Evolutionary conservation across 1,140 invertebrate species (phyloP).

Genomic region (Neodiprion lecontei): DNA sequence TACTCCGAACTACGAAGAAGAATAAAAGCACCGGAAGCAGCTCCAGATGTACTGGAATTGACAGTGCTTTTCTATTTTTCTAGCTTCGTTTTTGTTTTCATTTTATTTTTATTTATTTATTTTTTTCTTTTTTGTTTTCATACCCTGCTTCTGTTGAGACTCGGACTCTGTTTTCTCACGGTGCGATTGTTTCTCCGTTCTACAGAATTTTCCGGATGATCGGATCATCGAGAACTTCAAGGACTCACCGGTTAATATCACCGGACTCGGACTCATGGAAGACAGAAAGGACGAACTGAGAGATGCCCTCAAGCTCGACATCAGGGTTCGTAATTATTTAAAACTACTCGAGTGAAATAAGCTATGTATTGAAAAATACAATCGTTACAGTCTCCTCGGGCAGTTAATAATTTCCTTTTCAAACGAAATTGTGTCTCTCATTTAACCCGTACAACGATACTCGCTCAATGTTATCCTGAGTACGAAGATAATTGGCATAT

Average conservation of each 20-base stretch:
- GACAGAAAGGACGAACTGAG: background rate
- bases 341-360: background rate
- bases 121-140: background rate
- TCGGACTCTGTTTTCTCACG: too few relatives aligned
- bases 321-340: constrained; percentile 1
- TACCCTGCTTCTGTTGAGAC: background rate
- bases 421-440: too few relatives aligned
- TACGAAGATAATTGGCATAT: background rate
- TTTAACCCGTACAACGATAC: too few relatives aligned
- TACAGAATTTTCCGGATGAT: background rate
- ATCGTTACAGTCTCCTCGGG: background rate
- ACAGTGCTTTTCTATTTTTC: background rate
- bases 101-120: too few relatives aligned
- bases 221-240: constrained; percentile 1
- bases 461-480: background rate
- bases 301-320: background rate
- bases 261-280: constrained; percentile 12
- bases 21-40: too few relatives aligned
- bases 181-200: background rate
- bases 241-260: constrained; percentile 23
- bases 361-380: background rate
- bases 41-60: background rate
- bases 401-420: background rate
- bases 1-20: too few relatives aligned
- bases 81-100: background rate